Percentiles rank a stretch among this genome's conserved stretches.
phyloP scores from a whole-genome alignment of 2,113 vertebrate species.

The Cheilinus undulatus region DNA sequence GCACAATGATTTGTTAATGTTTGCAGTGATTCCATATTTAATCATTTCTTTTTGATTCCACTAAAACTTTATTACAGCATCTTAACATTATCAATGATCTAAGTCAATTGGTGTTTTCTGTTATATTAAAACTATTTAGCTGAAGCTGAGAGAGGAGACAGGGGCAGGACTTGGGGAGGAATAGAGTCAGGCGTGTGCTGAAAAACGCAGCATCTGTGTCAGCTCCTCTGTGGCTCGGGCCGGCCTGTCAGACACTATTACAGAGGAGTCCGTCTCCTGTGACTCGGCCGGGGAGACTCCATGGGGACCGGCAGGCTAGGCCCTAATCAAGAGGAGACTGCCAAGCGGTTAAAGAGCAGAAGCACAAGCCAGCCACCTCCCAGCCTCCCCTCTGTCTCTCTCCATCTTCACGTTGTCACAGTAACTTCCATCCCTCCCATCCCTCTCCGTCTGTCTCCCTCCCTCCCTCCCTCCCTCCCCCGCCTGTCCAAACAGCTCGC shows the following conservation, averaged over 20 bases:
- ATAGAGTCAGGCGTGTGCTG: conserved; percentile 57
- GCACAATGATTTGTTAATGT: too few relatives aligned
- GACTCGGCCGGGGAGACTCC: conserved; percentile 71
- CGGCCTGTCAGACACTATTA: conserved; percentile 83
- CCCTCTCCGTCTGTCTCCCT: conserved; percentile 37
- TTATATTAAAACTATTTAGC: conserved; percentile 14
- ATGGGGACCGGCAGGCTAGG: conserved; percentile 61
- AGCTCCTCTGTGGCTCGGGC: conserved; percentile 72
- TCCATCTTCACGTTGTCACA: conserved; percentile 68
- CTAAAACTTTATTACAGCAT: too few relatives aligned
- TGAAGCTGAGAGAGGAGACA: conserved; percentile 17
- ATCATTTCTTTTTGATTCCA: too few relatives aligned
- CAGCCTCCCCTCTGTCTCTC: conserved; percentile 46
- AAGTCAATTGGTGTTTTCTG: conserved; percentile 15
- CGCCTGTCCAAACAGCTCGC: conserved; percentile 34
- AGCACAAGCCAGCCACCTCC: conserved; percentile 68
- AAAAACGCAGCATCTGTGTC: conserved; percentile 77
- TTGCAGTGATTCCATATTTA: too few relatives aligned
- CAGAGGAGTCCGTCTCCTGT: conserved; percentile 75
- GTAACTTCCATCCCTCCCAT: conserved; percentile 50
- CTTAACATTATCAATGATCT: too few relatives aligned
- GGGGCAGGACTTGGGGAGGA: conserved; percentile 37
- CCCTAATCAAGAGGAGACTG: conserved; percentile 83
- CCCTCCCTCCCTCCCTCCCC: conserved; percentile 29
- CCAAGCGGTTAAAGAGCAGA: conserved; percentile 78